phyloP scores from a whole-genome alignment of 2,797 vertebrate species.

The Cossypha dichroa region DNA sequence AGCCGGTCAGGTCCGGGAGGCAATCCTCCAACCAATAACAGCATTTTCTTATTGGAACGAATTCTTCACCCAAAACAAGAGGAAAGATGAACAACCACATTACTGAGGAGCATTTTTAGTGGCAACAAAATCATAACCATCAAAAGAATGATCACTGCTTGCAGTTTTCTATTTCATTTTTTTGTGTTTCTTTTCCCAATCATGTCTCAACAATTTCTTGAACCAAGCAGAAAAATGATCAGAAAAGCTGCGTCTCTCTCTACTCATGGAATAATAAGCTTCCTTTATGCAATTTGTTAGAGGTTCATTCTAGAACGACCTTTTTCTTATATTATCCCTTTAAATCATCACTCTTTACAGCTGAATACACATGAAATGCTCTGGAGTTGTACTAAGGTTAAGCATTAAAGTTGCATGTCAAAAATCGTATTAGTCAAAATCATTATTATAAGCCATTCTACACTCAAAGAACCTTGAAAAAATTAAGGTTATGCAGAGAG shows the following conservation, averaged over 20 bases:
- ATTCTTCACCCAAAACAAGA: constrained; percentile 92
- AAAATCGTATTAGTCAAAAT: constrained; percentile 88
- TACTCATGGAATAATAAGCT: constrained; percentile 81
- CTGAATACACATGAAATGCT: constrained; percentile 85
- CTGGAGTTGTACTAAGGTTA: constrained; percentile 86
- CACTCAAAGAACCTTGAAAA: constrained; percentile 87
- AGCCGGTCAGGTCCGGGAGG: constrained; percentile 98
- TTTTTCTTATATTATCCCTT: constrained; percentile 85
- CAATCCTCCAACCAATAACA: constrained; percentile 96
- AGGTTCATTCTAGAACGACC: constrained; percentile 84
- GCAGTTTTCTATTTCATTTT: constrained; percentile 78
- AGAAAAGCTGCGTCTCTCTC: constrained; percentile 76
- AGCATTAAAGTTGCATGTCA: constrained; percentile 87
- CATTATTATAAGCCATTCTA: constrained; percentile 86
- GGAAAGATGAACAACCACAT: constrained; percentile 81
- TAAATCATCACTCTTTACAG: constrained; percentile 87
- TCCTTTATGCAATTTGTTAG: constrained; percentile 85
- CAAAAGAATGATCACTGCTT: constrained; percentile 77
- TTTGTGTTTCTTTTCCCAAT: constrained; percentile 77
- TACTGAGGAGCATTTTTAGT: constrained; percentile 75
- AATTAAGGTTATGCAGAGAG: constrained; percentile 84
- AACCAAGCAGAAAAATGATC: constrained; percentile 81
- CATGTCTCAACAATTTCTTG: constrained; percentile 79
- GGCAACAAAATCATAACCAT: constrained; percentile 78
- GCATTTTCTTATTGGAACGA: constrained; percentile 99